Conservation (phyloP, 2,113 vertebrate genomes). For the Larimichthys polyactis region DNA sequence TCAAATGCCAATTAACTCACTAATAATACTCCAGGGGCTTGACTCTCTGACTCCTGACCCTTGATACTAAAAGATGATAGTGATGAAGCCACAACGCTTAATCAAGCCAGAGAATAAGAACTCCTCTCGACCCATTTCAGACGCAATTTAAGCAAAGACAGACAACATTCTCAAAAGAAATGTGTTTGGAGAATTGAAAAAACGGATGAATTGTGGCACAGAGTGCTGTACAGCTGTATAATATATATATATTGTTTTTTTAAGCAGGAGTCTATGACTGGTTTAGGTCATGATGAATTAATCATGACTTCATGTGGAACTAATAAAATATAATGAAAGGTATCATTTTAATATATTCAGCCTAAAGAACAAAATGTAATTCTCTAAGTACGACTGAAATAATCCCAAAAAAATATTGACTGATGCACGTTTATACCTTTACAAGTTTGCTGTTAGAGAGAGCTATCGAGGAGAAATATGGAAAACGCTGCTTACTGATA, state of each 20-base stretch:
- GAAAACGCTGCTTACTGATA: background rate
- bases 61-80: background rate
- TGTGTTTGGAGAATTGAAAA: background rate
- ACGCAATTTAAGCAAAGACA: background rate
- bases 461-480: background rate
- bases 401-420: no score
- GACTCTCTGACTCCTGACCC: conserved; percentile 34
- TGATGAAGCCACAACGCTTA: conserved; percentile 10
- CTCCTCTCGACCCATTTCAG: background rate
- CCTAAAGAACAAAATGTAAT: background rate
- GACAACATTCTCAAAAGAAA: background rate
- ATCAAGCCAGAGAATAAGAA: conserved; percentile 2
- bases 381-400: background rate
- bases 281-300: conserved; percentile 3
- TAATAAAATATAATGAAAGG: background rate
- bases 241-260: no score
- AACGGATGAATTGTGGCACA: background rate
- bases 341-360: background rate
- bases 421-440: no score
- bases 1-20: conserved; percentile 37
- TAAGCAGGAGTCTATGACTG: background rate
- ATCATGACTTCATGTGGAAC: background rate
- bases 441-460: no score
- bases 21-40: conserved; percentile 18
- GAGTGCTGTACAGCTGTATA: background rate